Percentiles rank a stretch among this genome's conserved stretches.
These are phyloP conservation scores for Drosophila tristis DNA, from an alignment of 1,140 invertebrate genomes.

Conservation along the genomic window DNA sequence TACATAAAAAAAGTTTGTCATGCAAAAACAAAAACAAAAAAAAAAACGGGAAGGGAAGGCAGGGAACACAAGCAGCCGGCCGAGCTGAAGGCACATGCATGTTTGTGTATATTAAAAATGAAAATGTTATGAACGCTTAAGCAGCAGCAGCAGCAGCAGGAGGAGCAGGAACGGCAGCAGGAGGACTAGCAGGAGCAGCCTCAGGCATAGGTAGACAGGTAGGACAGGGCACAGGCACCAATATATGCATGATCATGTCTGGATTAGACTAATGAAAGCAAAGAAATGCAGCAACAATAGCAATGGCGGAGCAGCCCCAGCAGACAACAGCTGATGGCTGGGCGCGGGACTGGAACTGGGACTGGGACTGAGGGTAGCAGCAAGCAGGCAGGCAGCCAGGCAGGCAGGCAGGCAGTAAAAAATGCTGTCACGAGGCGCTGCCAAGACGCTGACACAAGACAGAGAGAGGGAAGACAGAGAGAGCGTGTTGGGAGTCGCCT, in stretches of 20 bases:
- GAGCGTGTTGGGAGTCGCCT: no score
- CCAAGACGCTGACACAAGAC: slow-evolving; percentile 50
- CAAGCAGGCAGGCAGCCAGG: no score
- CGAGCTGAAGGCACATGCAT: slow-evolving; percentile 14
- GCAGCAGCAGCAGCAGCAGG: background rate
- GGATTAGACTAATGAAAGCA: slow-evolving; percentile 82
- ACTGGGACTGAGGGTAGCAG: background rate
- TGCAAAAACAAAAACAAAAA: slow-evolving; percentile 6
- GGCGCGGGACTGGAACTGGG: background rate
- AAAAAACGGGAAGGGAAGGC: background rate
- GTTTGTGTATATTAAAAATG: slow-evolving; percentile 46
- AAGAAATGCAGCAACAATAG: slow-evolving; percentile 23
- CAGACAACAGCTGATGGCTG: slow-evolving; percentile 57
- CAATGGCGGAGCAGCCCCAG: background rate
- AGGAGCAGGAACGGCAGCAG: no score
- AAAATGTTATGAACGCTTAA: slow-evolving; percentile 17
- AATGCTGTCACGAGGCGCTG: slow-evolving; percentile 49
- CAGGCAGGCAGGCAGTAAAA: slow-evolving; percentile 35
- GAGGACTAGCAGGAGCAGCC: background rate
- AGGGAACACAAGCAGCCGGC: background rate
- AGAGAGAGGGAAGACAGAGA: no score
- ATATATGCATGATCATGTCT: slow-evolving; percentile 83
- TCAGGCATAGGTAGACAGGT: slow-evolving; percentile 7
- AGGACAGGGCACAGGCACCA: no score
- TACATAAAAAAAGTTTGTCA: slow-evolving; percentile 80